Evolutionary conservation across 2,888 invertebrate genomes (phyloP), one percentile per base, ranked within the genome.

Genomic region (Mantis religiosa): DNA sequence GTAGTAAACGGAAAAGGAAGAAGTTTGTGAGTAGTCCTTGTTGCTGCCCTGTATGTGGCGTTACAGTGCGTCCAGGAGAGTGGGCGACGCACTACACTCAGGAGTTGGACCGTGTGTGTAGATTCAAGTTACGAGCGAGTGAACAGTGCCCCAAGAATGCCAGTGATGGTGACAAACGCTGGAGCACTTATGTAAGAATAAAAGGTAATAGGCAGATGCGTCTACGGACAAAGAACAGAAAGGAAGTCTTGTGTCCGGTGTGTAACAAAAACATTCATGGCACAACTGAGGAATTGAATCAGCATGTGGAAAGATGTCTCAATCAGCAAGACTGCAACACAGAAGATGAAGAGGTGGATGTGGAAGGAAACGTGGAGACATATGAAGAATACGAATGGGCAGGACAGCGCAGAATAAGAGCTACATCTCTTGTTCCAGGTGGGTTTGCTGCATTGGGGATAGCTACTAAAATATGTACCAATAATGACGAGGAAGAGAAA

Each of bases 361-460:
- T 89, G 47, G 89, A 89, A 30, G 89, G 34, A 0, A 81, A 84
- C n/a, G 84, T 20, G 14, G 95, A 94, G 90, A 94, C 93, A 87
- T 96, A 94, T 92, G 97, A 98, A 91, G 98, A 98, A 92, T 98
- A 98, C 93, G 97, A 97, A 92, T 98, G 98, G 98, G 87, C 85
- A 47, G 85, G 85, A 6, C 85, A 85, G 54, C 41, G 9, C n/a
- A 14, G 87, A 30, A 54, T 87, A 54, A 81, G 87, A 7, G 54
- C 47, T 25, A 71, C 71, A 1, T 30, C 85, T 8, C 47, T 85
- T 1, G 12, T 85, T 15, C 28, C 28, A 30, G 87, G 87, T 47
- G 87, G 87, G 12, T 85, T 47, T 54, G 85, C 85, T 25, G 85
- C 85, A 4, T 7, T 34, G 30, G 85, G 85, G 12, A 12, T 85